Evolutionary conservation across 2,797 vertebrate genomes (phyloP), one percentile per base, ranked within the genome.

Genomic region (Eulemur rubriventer): DNA sequence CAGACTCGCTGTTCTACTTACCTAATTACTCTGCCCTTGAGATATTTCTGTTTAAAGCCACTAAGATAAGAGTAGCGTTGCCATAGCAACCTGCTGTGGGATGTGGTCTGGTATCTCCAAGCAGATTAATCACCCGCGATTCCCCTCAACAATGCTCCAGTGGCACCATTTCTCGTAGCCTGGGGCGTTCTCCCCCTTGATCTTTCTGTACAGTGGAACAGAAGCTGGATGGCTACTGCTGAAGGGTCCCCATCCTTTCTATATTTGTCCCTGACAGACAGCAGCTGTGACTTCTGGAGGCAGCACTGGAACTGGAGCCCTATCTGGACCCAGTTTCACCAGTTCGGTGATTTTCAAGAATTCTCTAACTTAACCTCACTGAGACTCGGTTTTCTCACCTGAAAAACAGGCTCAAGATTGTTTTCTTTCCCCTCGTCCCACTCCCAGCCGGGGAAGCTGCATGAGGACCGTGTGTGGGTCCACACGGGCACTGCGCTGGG

Each of bases 1-100:
- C 65, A 84, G 96, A 93, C 52, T 65, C 70, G 13, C 79, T 96
- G 96, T 81, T 97, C 97, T 41, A 97, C 92, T 98, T 95, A 97
- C 97, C 97, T 97, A 96, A 97, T 97, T 95, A 97, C 73, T 95
- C 38, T 96, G 91, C 96, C 95, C 91, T 94, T 94, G 95, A 96
- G 96, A 89, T 96, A 93, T 96, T 97, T 97, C 90, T 92, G 72
- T 96, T 95, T 92, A 84, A 96, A 96, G 72, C 73, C 55, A 86
- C 24, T 9, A 63, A 87, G 85, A 79, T 94, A 84, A 96, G 89
- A 92, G 91, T 75, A 43, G 9, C 1, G 35, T 98, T 97, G 43
- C 95, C 96, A 96, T 95, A 46, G 96, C 95, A 97, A 97, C 96
- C 75, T 92, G 50, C 72, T 46, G 16, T 6, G 79, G 61, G 87